A percentile compares a stretch with the other conserved stretches of the same genome.
Conservation (phyloP, 2,113 vertebrate species). For the Salminus brasiliensis region DNA sequence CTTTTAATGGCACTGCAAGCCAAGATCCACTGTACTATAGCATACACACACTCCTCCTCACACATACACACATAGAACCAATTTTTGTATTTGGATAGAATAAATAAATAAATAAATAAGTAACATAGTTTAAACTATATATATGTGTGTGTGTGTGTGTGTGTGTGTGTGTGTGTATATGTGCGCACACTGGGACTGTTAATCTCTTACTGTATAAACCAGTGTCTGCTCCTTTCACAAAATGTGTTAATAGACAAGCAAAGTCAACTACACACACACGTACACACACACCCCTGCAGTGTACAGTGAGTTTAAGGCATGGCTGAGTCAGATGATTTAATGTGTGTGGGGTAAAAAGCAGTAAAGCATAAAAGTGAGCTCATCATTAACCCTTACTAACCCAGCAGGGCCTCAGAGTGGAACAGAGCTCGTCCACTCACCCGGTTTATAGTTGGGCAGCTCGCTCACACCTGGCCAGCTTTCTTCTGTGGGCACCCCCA, state of each 20-base stretch:
- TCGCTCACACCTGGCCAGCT: conserved; percentile 86
- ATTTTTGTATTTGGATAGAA: not conserved
- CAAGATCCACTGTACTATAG: not conserved
- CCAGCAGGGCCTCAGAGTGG: not conserved
- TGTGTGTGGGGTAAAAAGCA: conserved; percentile 3
- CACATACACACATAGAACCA: not conserved
- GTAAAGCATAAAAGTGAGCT: conserved; percentile 23
- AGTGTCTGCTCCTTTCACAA: not conserved
- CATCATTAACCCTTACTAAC: conserved; percentile 28
- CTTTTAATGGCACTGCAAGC: too few relatives aligned
- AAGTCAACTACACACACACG: conserved; percentile 9
- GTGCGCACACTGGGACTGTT: not conserved
- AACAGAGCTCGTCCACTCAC: conserved; percentile 62
- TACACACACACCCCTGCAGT: conserved; percentile 17
- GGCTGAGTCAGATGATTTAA: not conserved
- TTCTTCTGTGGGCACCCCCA: conserved; percentile 83
- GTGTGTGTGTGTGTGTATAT: conserved; percentile 22
- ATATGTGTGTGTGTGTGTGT: too few relatives aligned
- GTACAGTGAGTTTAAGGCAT: not conserved
- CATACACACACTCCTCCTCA: too few relatives aligned
- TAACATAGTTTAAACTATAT: too few relatives aligned
- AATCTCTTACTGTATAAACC: conserved; percentile 19
- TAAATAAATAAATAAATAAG: not conserved
- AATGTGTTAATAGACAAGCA: not conserved
- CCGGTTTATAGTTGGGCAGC: conserved; percentile 83